phyloP scores from a whole-genome alignment of 2,888 invertebrate species.

The Bugula neritina region DNA sequence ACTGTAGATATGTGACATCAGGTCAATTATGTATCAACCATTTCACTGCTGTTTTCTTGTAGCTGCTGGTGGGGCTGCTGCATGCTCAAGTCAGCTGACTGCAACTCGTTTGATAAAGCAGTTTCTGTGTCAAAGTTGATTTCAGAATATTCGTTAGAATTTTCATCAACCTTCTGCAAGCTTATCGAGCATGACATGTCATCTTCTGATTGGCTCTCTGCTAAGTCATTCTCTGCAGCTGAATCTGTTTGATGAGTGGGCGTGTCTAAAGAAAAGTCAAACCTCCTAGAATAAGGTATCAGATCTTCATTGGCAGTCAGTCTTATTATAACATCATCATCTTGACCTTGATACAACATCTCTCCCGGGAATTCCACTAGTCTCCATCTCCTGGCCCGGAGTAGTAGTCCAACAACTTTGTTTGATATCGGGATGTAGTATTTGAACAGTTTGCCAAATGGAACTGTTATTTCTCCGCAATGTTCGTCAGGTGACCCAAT shows the following conservation, averaged over 20 bases:
- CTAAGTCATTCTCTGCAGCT: neutral
- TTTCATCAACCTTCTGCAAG: neutral
- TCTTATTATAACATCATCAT: slow-evolving; percentile 14
- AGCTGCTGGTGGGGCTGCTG: too few species aligned
- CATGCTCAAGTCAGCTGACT: too few species aligned
- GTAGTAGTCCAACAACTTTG: slow-evolving; percentile 6
- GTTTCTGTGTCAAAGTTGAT: too few species aligned
- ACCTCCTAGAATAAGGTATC: slow-evolving; percentile 10
- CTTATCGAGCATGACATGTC: neutral
- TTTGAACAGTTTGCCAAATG: neutral
- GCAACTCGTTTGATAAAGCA: too few species aligned
- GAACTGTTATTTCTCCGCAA: neutral
- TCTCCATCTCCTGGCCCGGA: slow-evolving; percentile 6
- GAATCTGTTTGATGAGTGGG: neutral
- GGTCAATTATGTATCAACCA: too few species aligned
- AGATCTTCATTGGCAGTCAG: neutral
- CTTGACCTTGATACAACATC: slow-evolving; percentile 25
- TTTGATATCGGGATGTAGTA: slow-evolving; percentile 21
- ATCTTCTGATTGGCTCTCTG: too few species aligned
- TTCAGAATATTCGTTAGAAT: too few species aligned
- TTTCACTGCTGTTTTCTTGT: too few species aligned
- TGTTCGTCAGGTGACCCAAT: neutral
- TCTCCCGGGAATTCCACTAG: slow-evolving; percentile 11
- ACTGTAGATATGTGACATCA: too few species aligned
- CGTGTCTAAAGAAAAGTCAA: neutral